Percentiles rank a stretch among this genome's conserved stretches.
phyloP scores from a whole-genome alignment of 2,888 invertebrate genomes.

The Chalcis sispes region DNA sequence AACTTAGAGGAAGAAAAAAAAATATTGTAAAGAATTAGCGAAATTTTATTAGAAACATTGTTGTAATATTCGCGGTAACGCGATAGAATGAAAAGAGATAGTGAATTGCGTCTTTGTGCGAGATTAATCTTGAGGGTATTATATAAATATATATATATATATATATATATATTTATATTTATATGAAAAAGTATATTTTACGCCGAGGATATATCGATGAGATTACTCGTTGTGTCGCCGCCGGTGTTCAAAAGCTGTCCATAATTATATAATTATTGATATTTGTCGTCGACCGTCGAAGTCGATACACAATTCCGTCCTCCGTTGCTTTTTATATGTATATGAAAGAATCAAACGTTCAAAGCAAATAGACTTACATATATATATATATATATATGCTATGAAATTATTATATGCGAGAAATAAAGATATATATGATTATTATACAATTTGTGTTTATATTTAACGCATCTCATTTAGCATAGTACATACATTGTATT shows the following conservation, averaged over 20 bases:
- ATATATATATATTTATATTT: constrained; percentile 11
- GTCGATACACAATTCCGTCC: constrained; percentile 54
- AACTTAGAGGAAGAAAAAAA: neutral
- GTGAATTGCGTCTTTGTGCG: neutral
- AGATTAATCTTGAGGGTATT: neutral
- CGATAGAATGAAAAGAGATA: neutral
- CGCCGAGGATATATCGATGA: no score
- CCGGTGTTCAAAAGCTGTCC: constrained; percentile 67
- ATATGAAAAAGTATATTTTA: no score
- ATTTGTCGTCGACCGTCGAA: constrained; percentile 46
- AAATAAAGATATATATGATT: constrained; percentile 49
- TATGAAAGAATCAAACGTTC: constrained; percentile 50
- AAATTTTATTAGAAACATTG: constrained; percentile 11
- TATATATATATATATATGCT: constrained; percentile 24
- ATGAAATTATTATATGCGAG: constrained; percentile 35
- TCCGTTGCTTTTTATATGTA: constrained; percentile 58
- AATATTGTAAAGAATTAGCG: constrained; percentile 27
- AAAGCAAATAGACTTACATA: constrained; percentile 36
- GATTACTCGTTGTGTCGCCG: no score
- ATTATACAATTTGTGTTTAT: constrained; percentile 5
- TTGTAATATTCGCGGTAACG: constrained; percentile 5
- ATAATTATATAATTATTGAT: constrained; percentile 38
- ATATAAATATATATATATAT: neutral
- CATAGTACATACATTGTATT: no score
- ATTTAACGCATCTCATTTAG: neutral